phyloP scores from a whole-genome alignment of 2,797 vertebrate genomes.

The Poeciliopsis infans region DNA sequence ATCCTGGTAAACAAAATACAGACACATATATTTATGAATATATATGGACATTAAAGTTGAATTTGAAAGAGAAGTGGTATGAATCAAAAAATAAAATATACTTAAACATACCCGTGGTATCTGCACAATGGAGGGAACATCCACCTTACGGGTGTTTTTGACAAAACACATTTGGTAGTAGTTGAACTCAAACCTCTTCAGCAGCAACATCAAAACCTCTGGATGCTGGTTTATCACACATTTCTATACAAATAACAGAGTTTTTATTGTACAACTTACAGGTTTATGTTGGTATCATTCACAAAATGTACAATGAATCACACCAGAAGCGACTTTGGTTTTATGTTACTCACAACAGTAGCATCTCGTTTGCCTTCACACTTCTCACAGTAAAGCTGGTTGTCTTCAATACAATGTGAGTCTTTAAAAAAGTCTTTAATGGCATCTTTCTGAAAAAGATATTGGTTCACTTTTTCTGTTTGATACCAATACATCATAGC shows the following conservation, averaged over 20 bases:
- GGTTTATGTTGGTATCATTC: neutral
- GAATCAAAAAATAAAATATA: neutral
- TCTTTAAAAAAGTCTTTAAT: neutral
- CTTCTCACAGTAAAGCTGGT: neutral
- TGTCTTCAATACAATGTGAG: neutral
- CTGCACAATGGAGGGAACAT: slow-evolving; percentile 50
- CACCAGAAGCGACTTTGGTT: too few relatives aligned
- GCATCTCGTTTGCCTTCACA: neutral
- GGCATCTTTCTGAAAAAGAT: neutral
- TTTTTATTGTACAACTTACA: neutral
- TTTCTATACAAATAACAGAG: slow-evolving; percentile 38
- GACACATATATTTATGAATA: neutral
- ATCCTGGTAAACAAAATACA: slow-evolving; percentile 21
- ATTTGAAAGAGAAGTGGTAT: neutral
- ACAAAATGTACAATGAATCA: neutral
- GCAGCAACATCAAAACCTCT: slow-evolving; percentile 69
- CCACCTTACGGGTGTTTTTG: slow-evolving; percentile 60
- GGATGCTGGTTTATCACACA: slow-evolving; percentile 55
- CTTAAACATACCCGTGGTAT: slow-evolving; percentile 38
- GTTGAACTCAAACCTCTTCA: slow-evolving; percentile 78
- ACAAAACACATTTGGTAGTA: slow-evolving; percentile 48
- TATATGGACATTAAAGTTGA: too few relatives aligned
- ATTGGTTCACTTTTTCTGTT: neutral
- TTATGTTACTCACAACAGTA: neutral
- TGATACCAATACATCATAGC: neutral